A percentile compares a stretch with the other conserved stretches of the same genome.
Evolutionary conservation across 2,113 vertebrate genomes (phyloP).

Genomic region (Oxygymnocypris stewartii): DNA sequence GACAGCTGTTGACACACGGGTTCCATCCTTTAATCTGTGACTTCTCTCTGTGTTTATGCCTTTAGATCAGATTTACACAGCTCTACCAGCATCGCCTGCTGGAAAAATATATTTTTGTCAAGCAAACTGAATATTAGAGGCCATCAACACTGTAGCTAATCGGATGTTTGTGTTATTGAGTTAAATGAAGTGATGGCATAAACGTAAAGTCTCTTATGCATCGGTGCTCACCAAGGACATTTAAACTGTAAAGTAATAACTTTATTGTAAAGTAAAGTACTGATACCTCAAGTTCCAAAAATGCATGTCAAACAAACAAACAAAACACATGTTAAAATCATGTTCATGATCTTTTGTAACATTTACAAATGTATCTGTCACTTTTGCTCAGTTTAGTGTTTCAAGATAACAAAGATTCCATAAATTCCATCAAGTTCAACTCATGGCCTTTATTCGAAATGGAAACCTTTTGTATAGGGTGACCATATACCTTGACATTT

Average conservation of each 20-base stretch:
- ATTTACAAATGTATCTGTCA: not conserved
- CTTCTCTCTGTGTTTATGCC: slow-evolving; percentile 18
- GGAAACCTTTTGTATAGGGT: too few relatives aligned
- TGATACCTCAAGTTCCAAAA: too few relatives aligned
- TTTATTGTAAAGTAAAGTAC: too few relatives aligned
- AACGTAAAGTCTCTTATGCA: not conserved
- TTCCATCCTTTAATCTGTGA: slow-evolving; percentile 21
- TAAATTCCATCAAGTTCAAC: too few relatives aligned
- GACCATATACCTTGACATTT: too few relatives aligned
- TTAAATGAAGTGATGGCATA: not conserved
- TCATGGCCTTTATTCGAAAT: too few relatives aligned
- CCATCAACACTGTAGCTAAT: not conserved
- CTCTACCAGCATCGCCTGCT: not conserved
- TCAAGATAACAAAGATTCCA: too few relatives aligned
- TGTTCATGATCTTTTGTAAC: too few relatives aligned
- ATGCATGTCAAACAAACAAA: too few relatives aligned
- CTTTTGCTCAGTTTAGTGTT: not conserved
- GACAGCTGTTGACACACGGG: slow-evolving; percentile 11
- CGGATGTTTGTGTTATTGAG: not conserved
- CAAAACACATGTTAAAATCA: too few relatives aligned
- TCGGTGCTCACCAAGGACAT: not conserved
- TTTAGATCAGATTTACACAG: slow-evolving; percentile 24
- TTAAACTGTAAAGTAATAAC: not conserved
- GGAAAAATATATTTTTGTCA: not conserved
- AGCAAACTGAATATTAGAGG: not conserved